Percentiles rank a stretch among this genome's conserved stretches.
phyloP scores from a whole-genome alignment of 2,797 vertebrate species.

The Jordanella pulchra region DNA sequence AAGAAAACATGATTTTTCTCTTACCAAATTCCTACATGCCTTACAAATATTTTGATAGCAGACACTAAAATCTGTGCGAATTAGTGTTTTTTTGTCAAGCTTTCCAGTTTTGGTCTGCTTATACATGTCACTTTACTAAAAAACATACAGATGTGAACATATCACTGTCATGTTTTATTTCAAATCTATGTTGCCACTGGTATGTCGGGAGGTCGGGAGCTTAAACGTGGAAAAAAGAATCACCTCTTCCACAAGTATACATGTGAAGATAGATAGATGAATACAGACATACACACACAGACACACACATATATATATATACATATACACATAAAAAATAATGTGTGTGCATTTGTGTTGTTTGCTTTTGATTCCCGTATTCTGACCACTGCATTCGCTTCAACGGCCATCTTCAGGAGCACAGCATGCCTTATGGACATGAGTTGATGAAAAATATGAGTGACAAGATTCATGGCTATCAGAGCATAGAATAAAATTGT shows the following conservation, averaged over 20 bases:
- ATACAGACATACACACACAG: neutral
- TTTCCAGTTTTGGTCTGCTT: slow-evolving; percentile 48
- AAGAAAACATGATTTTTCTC: slow-evolving; percentile 56
- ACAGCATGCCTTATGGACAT: slow-evolving; percentile 71
- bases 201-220: slow-evolving; percentile 39
- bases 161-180: slow-evolving; percentile 48
- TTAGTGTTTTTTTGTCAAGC: slow-evolving; percentile 55
- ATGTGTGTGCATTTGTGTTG: slow-evolving; percentile 47
- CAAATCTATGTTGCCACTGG: slow-evolving; percentile 31
- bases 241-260: neutral
- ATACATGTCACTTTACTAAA: slow-evolving; percentile 39
- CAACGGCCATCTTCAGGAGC: slow-evolving; percentile 71
- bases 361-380: slow-evolving; percentile 43
- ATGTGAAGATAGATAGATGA: neutral
- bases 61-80: slow-evolving; percentile 47
- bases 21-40: slow-evolving; percentile 47
- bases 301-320: slow-evolving; percentile 5
- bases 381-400: slow-evolving; percentile 70
- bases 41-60: slow-evolving; percentile 46
- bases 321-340: no score
- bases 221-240: slow-evolving; percentile 33
- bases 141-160: slow-evolving; percentile 45
- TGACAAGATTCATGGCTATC: slow-evolving; percentile 84
- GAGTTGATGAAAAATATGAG: slow-evolving; percentile 83
- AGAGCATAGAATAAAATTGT: slow-evolving; percentile 78